Conservation (phyloP, 2,797 vertebrate genomes). For the Notamacropus eugenii region DNA sequence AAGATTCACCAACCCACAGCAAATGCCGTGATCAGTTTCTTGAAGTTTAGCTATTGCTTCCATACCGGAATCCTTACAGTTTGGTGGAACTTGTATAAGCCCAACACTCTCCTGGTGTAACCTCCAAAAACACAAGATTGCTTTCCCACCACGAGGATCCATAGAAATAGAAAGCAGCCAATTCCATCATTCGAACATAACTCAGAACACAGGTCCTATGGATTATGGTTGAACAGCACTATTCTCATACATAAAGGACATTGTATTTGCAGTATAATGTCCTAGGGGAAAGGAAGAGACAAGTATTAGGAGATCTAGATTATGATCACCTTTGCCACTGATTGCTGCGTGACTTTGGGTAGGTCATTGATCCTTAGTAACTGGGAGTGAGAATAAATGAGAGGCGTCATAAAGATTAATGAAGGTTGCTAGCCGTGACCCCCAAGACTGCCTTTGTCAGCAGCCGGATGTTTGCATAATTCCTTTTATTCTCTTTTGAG, state of each 20-base stretch:
- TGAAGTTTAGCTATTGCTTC: not conserved
- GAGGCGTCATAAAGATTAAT: constrained; percentile 19
- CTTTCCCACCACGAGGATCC: not conserved
- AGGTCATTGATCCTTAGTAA: constrained; percentile 31
- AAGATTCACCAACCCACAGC: not conserved
- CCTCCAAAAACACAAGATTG: not conserved
- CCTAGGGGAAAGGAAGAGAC: not conserved
- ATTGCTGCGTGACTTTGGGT: not conserved
- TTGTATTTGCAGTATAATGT: not conserved
- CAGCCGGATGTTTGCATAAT: not conserved
- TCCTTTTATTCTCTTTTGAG: constrained; percentile 1
- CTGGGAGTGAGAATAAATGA: not conserved
- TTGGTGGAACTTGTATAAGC: not conserved
- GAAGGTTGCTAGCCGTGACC: not conserved
- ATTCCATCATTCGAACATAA: not conserved
- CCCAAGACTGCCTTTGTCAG: not conserved
- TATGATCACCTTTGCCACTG: not conserved
- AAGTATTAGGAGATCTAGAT: constrained; percentile 15
- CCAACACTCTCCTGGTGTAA: not conserved
- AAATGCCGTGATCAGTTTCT: not conserved
- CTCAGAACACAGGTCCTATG: not conserved
- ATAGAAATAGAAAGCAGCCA: not conserved
- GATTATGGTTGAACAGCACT: not conserved
- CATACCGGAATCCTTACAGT: not conserved
- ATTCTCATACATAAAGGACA: not conserved